phyloP scores from a whole-genome alignment of 2,113 vertebrate species.

The Neodon shergylaensis region DNA sequence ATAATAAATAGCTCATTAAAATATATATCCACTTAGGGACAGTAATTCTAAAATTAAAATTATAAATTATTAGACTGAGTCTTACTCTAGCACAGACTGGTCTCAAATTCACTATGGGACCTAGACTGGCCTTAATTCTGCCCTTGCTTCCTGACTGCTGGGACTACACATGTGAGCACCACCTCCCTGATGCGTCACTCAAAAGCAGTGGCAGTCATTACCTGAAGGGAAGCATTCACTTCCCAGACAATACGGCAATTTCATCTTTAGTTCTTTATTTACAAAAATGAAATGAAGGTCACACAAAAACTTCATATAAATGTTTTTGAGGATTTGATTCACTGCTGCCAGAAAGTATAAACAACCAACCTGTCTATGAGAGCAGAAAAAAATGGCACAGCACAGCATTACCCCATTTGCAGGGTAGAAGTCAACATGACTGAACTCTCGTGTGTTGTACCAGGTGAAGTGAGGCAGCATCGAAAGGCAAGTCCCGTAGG shows the following conservation, averaged over 20 bases:
- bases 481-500: background rate
- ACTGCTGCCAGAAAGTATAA: background rate
- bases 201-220: background rate
- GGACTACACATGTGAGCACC: background rate
- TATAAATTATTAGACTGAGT: background rate
- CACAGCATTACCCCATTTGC: background rate
- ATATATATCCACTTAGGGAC: background rate
- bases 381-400: background rate
- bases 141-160: background rate
- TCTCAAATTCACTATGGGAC: background rate
- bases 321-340: background rate
- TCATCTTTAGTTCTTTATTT: background rate
- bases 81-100: background rate
- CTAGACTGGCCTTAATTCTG: background rate
- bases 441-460: background rate
- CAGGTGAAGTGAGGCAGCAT: background rate
- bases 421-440: background rate
- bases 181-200: background rate
- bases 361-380: background rate
- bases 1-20: background rate
- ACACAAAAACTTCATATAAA: background rate
- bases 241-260: no score
- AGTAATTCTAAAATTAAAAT: background rate
- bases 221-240: background rate
- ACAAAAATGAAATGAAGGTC: background rate